Evolutionary conservation across 1,140 invertebrate species (phyloP).

Genomic region (Drosophila tani): DNA sequence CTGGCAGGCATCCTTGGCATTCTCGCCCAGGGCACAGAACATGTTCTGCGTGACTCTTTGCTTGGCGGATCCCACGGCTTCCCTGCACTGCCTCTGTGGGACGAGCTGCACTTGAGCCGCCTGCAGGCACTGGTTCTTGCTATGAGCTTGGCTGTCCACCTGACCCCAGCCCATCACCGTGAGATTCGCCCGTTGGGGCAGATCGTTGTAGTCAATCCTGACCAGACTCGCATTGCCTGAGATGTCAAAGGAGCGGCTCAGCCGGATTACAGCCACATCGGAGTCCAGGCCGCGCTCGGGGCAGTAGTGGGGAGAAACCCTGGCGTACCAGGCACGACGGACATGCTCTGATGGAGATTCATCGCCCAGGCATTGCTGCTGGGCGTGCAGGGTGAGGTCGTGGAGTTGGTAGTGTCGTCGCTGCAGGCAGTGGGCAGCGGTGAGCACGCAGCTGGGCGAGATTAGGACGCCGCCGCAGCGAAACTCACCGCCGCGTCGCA

Average conservation of each 20-base stretch:
- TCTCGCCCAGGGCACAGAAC: conserved; percentile 84
- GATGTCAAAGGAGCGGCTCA: conserved; percentile 40
- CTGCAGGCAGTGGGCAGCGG: conserved; percentile 71
- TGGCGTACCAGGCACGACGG: conserved; percentile 24
- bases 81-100: conserved; percentile 9
- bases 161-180: conserved; percentile 63
- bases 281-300: conserved; percentile 18
- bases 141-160: not conserved
- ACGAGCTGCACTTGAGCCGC: conserved; percentile 26
- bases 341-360: not conserved
- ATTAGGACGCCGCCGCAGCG: conserved; percentile 63
- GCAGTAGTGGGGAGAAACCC: conserved; percentile 28
- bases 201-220: conserved; percentile 51
- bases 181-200: conserved; percentile 32
- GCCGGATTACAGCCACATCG: conserved; percentile 65
- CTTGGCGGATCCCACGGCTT: not conserved
- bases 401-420: not conserved
- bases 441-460: conserved; percentile 71
- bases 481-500: conserved; percentile 41
- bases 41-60: conserved; percentile 64
- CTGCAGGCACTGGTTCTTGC: conserved; percentile 55
- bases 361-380: conserved; percentile 56
- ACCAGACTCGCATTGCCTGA: conserved; percentile 13
- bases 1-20: conserved; percentile 53
- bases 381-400: conserved; percentile 49